These are phyloP conservation scores for rabbit (Oryctolagus cuniculus) DNA, from an alignment of 2,113 vertebrate species.

Conservation along the genomic window mOryCun1.1 NC_091432.1:78533501-78534000, in stretches of 20 bases:
- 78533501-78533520: constrained; percentile 58
- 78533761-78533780: neutral
- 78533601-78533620: constrained; percentile 58
- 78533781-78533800: neutral
- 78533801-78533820: neutral
- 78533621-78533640: constrained; percentile 59
- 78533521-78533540: constrained; percentile 72
- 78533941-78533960: neutral
- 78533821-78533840: neutral
- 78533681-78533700: neutral
- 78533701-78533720: neutral
- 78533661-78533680: too few species aligned
- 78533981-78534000: neutral
- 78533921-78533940: neutral
- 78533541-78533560: constrained; percentile 72
- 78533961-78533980: neutral
- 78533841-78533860: neutral
- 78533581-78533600: constrained; percentile 33
- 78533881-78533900: neutral
- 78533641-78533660: neutral
- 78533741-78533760: neutral
- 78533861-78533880: neutral
- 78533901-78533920: neutral
- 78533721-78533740: neutral
- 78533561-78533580: constrained; percentile 56